Evolutionary conservation across 2,888 invertebrate genomes (phyloP), one percentile per base, ranked within the genome.

Genomic region (Volucella inflata): DNA sequence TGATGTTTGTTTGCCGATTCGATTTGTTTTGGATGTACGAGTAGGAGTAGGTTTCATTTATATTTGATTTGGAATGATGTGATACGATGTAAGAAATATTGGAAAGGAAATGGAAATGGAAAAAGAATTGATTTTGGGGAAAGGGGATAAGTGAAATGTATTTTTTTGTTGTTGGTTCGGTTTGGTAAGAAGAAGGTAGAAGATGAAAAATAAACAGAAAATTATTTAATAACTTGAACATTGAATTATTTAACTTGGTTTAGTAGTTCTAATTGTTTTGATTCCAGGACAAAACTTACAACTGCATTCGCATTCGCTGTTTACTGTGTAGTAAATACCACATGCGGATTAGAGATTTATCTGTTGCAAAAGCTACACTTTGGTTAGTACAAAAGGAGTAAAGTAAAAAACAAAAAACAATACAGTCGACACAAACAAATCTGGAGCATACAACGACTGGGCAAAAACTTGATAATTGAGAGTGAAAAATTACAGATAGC

Each of bases 1-100:
- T 90, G 79, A 89, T 88, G 88, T 89, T 88, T 75, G 68, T 87
- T 68, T 87, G 70, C 62, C 84, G 84, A 76, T 87, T 82, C 68
- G 60, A 87, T 4, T 30, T 30, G 30, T 30, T 30, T 30, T 64
- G 80, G 87, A 88, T 36, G 82, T 65, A 75, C 17, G 14, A 46
- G 67, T 84, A 55, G 77, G 65, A 55, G 17, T 40, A 12, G 36
- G 51, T 12, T 36, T 38, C 68, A 60, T 80, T 65, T 65, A 71
- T 75, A 40, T 81, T 68, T 57, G 46, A 44, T 81, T 68, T 50
- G 46, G 48, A n/a, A 30, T 50, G 16, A 12, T 51, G 16, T 71
- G 40, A 64, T 57, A 38, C 51, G 64, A 14, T 59, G 53, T 67
- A 46, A 40, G 12, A 67, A 14, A 55, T 51, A 44, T 40, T 36